These are phyloP conservation scores for Microcebus murinus DNA, from an alignment of 2,113 vertebrate species.

Conservation along the genomic window DNA sequence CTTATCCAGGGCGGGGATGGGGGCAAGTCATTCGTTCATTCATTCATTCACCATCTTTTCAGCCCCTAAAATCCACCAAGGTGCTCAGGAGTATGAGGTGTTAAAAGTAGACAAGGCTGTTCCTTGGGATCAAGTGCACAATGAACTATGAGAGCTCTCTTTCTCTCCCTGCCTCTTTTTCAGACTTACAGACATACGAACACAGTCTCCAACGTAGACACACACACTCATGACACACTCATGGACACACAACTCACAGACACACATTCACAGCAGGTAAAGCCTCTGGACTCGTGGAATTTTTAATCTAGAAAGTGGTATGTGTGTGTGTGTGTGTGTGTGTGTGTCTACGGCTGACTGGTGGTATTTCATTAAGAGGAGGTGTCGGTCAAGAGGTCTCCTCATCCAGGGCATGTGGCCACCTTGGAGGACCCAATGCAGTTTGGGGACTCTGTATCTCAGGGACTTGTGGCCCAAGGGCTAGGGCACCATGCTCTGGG, in stretches of 20 bases:
- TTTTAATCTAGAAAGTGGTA: neutral
- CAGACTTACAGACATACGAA: neutral
- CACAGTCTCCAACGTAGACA: neutral
- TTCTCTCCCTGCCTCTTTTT: neutral
- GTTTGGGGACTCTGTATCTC: neutral
- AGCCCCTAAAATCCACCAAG: neutral
- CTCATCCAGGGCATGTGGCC: neutral
- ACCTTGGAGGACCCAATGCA: too few relatives aligned
- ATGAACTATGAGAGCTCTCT: neutral
- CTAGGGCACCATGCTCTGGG: neutral
- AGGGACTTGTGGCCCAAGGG: fast-evolving
- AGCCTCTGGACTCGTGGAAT: fast-evolving
- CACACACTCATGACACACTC: too few relatives aligned
- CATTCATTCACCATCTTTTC: neutral
- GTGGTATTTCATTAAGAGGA: neutral
- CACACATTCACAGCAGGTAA: neutral
- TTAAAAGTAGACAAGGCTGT: neutral
- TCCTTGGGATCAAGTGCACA: neutral
- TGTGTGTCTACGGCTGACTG: too few relatives aligned
- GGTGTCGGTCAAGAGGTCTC: too few relatives aligned
- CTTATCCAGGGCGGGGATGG: neutral
- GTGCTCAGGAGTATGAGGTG: too few relatives aligned
- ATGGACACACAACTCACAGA: neutral
- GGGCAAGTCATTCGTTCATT: too few relatives aligned
- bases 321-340: neutral